Base-by-base conservation (phyloP, 2,888 invertebrate species). In the Lepetodrilus schrolli region DNA sequence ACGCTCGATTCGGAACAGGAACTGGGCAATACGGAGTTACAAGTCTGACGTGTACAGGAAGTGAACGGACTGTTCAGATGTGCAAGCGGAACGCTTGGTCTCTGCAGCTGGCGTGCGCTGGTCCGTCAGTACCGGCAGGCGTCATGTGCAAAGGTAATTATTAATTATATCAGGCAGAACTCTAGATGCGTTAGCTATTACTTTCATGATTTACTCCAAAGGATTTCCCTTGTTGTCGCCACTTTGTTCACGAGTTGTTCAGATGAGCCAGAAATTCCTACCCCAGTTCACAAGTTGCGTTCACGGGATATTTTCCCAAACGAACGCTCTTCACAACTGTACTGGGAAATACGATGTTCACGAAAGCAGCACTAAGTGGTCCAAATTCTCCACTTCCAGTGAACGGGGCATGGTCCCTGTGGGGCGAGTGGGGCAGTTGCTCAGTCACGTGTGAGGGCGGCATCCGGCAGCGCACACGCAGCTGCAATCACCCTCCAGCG, bases 381-480 rank as follows among this genome's bases (percentile, higher is more conserved):
- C 8, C 3, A 43, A 43, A 1, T 17, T 17, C 17, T 43, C 49
- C 5, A 36, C 8, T 48, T 34, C 17, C 75, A 88, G 88, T 87
- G 13, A 81, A 83, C 50, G 88, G 88, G 4, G 85, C 80, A 1
- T 87, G 87, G 88, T 84, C 82, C 48, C 78, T 85, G 17, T 88
- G 88, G 88, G 74, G 75, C 10, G 68, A 75, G 4, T 88, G 88
- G 88, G 80, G 85, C n/a, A 81, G 81, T 0, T 88, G 88, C 74
- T 85, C 85, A 8, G 88, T 88, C 34, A 85, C 87, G 10, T 88
- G 88, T 80, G 88, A 84, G 50, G 79, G 84, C 69, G 88, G 88
- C 0, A 82, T 79, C 20, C 75, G 82, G 4, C 82, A 80, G 7
- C 74, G 88, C 38, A 85, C 83, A 34, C 81, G 87, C 20, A 72